Evolutionary conservation across 2,888 invertebrate genomes (phyloP).

Genomic region (Colletes collaris): DNA sequence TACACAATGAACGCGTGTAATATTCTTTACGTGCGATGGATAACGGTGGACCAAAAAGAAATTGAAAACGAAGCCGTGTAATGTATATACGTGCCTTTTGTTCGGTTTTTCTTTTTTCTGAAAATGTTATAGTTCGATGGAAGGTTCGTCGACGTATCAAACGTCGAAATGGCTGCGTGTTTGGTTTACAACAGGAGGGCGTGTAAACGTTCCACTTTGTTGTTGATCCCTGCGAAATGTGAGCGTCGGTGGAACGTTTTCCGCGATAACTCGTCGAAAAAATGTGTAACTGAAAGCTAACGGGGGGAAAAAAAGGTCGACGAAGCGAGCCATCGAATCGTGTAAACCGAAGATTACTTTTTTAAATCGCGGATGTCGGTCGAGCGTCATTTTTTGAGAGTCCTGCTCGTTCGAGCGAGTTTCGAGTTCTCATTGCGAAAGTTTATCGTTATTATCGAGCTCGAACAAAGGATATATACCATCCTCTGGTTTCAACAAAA

Average conservation of each 20-base stretch:
- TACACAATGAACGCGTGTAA: too few species aligned
- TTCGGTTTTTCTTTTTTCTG: too few species aligned
- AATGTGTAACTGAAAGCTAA: slow-evolving; percentile 27
- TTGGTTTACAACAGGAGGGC: slow-evolving; percentile 23
- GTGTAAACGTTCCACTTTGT: slow-evolving; percentile 9
- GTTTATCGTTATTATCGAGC: too few species aligned
- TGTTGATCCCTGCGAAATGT: slow-evolving; percentile 5
- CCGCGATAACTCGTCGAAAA: slow-evolving; percentile 5
- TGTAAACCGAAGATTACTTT: neutral
- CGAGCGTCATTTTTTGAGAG: neutral
- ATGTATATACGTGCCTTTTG: too few species aligned
- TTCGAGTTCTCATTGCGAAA: too few species aligned
- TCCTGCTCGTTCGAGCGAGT: too few species aligned
- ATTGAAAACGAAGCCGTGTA: too few species aligned
- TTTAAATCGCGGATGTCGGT: slow-evolving; percentile 7
- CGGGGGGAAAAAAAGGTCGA: neutral
- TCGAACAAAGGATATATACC: too few species aligned
- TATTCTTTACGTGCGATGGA: too few species aligned
- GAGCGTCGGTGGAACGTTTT: neutral
- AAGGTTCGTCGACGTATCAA: slow-evolving; percentile 22
- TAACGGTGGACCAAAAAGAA: too few species aligned
- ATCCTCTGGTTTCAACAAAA: too few species aligned
- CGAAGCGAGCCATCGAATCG: neutral
- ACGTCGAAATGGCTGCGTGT: slow-evolving; percentile 11
- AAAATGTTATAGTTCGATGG: slow-evolving; percentile 5